Conservation (phyloP, 1,140 invertebrate genomes). For the Andricus grossulariae region DNA sequence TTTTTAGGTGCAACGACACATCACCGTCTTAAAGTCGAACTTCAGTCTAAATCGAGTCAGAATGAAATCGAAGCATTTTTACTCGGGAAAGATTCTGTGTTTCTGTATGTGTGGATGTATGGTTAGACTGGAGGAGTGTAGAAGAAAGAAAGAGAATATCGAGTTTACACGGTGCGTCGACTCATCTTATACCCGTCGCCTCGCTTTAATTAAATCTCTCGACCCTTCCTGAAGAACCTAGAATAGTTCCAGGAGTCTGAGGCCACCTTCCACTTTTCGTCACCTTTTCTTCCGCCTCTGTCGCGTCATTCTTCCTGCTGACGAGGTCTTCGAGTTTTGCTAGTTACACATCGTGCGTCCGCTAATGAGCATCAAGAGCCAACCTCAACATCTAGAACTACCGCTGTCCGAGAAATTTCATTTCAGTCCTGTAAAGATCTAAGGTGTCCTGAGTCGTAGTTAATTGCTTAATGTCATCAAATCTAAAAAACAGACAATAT, state of each 20-base stretch:
- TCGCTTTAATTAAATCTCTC: conserved; percentile 62
- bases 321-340: conserved; percentile 18
- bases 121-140: background rate
- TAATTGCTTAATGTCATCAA: background rate
- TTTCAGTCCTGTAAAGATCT: background rate
- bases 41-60: too few species aligned
- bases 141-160: conserved; percentile 39
- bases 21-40: too few species aligned
- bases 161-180: conserved; percentile 58
- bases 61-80: too few species aligned
- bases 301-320: conserved; percentile 12
- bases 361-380: conserved; percentile 16
- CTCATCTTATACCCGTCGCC: conserved; percentile 58
- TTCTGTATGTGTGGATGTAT: background rate
- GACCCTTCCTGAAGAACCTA: conserved; percentile 55
- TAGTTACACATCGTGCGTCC: conserved; percentile 20
- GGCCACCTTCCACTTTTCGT: conserved; percentile 35
- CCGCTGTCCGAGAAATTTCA: background rate
- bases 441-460: background rate
- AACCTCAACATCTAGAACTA: background rate
- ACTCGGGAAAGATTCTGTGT: background rate
- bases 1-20: too few species aligned
- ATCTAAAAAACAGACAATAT: background rate
- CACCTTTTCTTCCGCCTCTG: conserved; percentile 26
- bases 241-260: conserved; percentile 9